Evolutionary conservation across 2,797 vertebrate genomes (phyloP), one percentile per base, ranked within the genome.

Genomic region (Falco columbarius): DNA sequence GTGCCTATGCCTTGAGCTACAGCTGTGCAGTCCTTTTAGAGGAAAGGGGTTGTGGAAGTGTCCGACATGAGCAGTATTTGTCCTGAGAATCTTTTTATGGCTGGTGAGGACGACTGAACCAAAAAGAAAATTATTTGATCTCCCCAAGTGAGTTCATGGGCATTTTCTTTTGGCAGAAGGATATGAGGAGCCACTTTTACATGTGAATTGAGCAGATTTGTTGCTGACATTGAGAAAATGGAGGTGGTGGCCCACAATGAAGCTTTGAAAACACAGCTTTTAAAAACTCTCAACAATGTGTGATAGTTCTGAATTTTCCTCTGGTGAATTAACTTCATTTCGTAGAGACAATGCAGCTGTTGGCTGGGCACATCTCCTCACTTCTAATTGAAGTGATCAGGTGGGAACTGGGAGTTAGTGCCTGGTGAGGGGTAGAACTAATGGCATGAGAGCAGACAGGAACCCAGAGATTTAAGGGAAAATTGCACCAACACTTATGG

Each of bases 211-310:
- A 90, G 51, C 71, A 82, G 55, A 68, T 83, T 81, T 86, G 72
- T 54, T 79, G 68, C 90, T 96, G 86, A 62, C 71, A 68, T 32
- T 56, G 54, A 95, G 93, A 36, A 93, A 93, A 94, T 58, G 58
- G 46, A 93, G 68, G 56, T 91, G 81, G 34, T 83, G 68, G 49
- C 81, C 68, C 56, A 67, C 56, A 68, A 16, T 0, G 3, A 70
- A 86, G 77, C 47, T 87, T 30, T 80, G 85, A 46, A 90, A 95
- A 58, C 40, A 40, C 46, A 49, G 36, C 46, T 66, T 90, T 72
- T 76, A 81, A 77, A 51, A 81, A 22, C 52, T 56, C 52, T 44
- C 77, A 85, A 13, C 67, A 7, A 7, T 6, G 44, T 27, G 61
- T 58, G 71, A 42, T 68, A 91, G 54, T 32, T 61, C 9, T 44